Conservation (phyloP, 1,140 invertebrate species). For the Eubasilissa regina region DNA sequence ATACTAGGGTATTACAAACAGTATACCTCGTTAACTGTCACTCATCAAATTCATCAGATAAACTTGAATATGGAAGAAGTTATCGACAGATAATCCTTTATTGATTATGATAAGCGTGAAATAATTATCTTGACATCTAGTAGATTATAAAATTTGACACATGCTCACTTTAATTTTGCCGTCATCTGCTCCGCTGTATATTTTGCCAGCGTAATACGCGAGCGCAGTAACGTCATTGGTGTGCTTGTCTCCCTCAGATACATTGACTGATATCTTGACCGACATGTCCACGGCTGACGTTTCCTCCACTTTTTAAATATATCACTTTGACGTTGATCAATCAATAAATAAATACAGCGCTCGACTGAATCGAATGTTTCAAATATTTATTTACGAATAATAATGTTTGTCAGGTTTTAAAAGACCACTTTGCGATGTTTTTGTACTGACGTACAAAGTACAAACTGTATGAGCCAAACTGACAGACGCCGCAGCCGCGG, state of each 20-base stretch:
- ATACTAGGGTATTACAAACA: no score
- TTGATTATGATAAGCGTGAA: no score
- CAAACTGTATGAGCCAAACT: background rate
- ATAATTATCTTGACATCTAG: no score
- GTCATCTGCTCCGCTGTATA: slow-evolving; percentile 69
- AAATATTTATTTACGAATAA: background rate
- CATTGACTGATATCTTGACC: slow-evolving; percentile 60
- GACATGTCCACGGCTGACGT: slow-evolving; percentile 59
- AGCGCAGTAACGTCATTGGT: slow-evolving; percentile 66
- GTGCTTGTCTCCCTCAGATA: slow-evolving; percentile 65
- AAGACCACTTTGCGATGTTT: background rate
- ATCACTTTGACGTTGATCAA: no score
- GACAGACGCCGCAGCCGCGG: slow-evolving; percentile 8
- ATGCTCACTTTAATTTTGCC: slow-evolving; percentile 70
- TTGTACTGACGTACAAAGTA: background rate
- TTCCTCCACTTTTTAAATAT: slow-evolving; percentile 25
- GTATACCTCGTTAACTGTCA: no score
- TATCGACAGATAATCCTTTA: no score
- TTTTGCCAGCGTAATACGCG: slow-evolving; percentile 63
- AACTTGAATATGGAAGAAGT: no score
- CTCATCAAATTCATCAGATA: no score
- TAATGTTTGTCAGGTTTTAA: background rate
- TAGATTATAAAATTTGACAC: background rate
- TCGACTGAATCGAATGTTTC: background rate
- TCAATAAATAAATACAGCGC: slow-evolving; percentile 15